These are phyloP conservation scores for Acropora yongei DNA, from an alignment of 64 coral and sea anemone species.

Conservation along the genomic window DNA sequence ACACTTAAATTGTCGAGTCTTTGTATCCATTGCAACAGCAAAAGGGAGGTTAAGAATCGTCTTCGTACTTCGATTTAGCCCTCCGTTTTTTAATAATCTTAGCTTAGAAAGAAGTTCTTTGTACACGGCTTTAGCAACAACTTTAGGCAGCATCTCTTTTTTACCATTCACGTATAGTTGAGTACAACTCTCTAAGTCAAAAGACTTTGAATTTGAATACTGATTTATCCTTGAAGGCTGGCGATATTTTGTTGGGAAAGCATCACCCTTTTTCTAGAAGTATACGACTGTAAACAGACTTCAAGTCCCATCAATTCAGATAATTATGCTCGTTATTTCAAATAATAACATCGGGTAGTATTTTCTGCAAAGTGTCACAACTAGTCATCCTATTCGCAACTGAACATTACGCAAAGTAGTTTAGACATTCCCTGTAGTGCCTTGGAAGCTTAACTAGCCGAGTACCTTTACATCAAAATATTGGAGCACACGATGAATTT, in stretches of 20 bases:
- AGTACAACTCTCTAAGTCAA: not conserved
- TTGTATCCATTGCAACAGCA: not conserved
- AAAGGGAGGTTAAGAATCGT: too few relatives aligned
- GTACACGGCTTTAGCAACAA: not conserved
- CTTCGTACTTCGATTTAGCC: too few relatives aligned
- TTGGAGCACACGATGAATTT: constrained; percentile 15
- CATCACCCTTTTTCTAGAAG: not conserved
- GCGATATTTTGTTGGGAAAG: not conserved
- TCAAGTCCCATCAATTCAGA: not conserved
- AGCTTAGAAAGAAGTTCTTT: not conserved
- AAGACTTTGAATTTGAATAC: not conserved
- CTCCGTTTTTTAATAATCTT: not conserved
- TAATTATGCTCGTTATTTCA: not conserved
- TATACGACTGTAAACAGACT: not conserved
- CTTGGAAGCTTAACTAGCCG: constrained; percentile 12
- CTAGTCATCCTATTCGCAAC: not conserved
- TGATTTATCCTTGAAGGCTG: not conserved
- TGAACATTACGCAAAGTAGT: not conserved
- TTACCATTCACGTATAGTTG: not conserved
- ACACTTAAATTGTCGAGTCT: not conserved
- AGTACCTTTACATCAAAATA: not conserved
- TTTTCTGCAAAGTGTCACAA: not conserved
- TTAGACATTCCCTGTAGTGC: constrained; percentile 25
- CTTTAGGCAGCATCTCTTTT: not conserved
- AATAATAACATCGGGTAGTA: not conserved